A percentile compares a stretch with the other conserved stretches of the same genome.
Evolutionary conservation across 2,797 vertebrate species (phyloP).

Genomic region (Chanos chanos): DNA sequence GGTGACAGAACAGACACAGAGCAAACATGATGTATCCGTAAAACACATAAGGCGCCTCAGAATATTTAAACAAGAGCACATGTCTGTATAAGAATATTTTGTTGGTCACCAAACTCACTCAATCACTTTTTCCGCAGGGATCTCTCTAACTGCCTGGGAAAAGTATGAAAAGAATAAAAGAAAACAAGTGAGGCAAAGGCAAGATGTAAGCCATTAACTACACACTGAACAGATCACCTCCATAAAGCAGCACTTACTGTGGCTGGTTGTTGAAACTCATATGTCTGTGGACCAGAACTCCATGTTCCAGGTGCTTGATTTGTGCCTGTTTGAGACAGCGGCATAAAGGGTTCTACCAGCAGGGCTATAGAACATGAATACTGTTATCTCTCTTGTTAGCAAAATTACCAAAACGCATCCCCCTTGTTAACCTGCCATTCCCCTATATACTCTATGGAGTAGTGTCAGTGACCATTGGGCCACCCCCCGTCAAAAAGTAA

Average conservation of each 20-base stretch:
- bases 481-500: no score
- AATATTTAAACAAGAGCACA: no score
- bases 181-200: background rate
- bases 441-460: no score
- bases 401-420: no score
- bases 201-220: background rate
- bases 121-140: constrained; percentile 65
- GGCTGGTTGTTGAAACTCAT: constrained; percentile 65
- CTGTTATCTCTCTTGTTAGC: no score
- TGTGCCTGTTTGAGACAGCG: constrained; percentile 8
- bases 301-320: constrained; percentile 47
- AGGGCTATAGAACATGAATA: background rate
- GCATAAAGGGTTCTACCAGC: background rate
- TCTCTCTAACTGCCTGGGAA: constrained; percentile 56
- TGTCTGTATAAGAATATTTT: no score
- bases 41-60: background rate
- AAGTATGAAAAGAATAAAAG: constrained; percentile 8
- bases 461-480: no score
- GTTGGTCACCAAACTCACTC: no score
- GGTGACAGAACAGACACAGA: background rate
- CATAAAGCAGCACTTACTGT: constrained; percentile 50
- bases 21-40: background rate
- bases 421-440: no score
- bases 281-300: constrained; percentile 53
- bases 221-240: background rate